phyloP scores from a whole-genome alignment of 2,888 invertebrate genomes.

The Chrysomela aeneicollis region DNA sequence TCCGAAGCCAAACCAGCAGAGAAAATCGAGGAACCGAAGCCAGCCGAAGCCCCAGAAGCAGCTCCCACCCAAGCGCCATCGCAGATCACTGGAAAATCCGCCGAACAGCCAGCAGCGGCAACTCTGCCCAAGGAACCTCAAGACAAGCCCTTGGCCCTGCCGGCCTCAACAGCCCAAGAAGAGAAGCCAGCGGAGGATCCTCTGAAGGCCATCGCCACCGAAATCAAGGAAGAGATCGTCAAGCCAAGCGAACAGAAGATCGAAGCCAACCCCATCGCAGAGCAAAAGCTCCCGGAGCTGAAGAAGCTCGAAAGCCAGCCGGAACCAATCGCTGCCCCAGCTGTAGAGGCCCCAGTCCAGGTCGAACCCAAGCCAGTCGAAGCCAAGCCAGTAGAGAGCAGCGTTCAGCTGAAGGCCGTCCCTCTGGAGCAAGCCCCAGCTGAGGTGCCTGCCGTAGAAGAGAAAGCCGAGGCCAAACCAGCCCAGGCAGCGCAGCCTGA shows the following conservation, averaged over 20 bases:
- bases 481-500: too few species aligned
- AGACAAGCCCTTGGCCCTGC: conserved; percentile 60
- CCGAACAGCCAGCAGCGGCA: conserved; percentile 56
- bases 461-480: too few species aligned
- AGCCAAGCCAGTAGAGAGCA: background rate
- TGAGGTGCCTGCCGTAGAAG: too few species aligned
- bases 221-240: conserved; percentile 47
- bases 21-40: conserved; percentile 31
- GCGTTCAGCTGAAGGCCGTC: background rate
- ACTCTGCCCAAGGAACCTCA: conserved; percentile 40
- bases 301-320: conserved; percentile 27
- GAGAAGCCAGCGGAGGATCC: conserved; percentile 39
- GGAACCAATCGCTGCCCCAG: conserved; percentile 6
- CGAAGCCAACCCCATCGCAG: conserved; percentile 46
- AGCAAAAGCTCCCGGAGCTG: conserved; percentile 47
- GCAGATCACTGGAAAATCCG: conserved; percentile 18
- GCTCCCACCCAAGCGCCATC: background rate
- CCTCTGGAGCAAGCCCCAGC: too few species aligned
- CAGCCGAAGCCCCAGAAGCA: conserved; percentile 10
- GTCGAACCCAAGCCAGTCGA: conserved; percentile 3
- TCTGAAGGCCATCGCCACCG: conserved; percentile 40
- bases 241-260: conserved; percentile 51
- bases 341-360: background rate
- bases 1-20: conserved; percentile 23
- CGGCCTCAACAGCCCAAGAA: conserved; percentile 52